phyloP scores from a whole-genome alignment of 2,888 invertebrate species.

The Drosophila neonasuta region DNA sequence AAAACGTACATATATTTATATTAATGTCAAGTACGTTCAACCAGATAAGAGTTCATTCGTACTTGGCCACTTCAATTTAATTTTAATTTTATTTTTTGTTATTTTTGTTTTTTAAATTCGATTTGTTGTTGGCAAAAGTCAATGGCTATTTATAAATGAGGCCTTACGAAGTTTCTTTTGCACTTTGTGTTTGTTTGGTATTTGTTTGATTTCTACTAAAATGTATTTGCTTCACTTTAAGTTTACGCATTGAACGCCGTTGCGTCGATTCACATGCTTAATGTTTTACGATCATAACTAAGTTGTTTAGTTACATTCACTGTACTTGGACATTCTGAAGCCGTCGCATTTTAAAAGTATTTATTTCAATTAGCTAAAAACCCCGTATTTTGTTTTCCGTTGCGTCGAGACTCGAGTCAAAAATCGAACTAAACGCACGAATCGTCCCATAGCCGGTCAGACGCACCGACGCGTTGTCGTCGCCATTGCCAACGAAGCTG shows the following conservation, averaged over 20 bases:
- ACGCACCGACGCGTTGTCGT: constrained; percentile 43
- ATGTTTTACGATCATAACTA: constrained; percentile 27
- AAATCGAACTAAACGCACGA: constrained; percentile 68
- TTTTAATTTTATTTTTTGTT: constrained; percentile 9
- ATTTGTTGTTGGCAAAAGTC: constrained; percentile 38
- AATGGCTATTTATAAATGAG: constrained; percentile 42
- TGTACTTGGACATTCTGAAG: constrained; percentile 23
- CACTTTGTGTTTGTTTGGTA: constrained; percentile 4
- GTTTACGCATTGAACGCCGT: constrained; percentile 9
- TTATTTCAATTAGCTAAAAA: constrained; percentile 33
- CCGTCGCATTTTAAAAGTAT: constrained; percentile 39
- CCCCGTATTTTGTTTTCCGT: constrained; percentile 33
- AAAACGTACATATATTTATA: constrained; percentile 21
- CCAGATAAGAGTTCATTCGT: constrained; percentile 43
- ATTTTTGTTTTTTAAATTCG: constrained; percentile 32
- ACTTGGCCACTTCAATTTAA: constrained; percentile 36
- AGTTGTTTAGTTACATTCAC: constrained; percentile 27
- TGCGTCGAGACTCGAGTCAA: constrained; percentile 64
- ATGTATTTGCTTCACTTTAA: constrained; percentile 16
- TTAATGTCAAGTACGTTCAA: constrained; percentile 47
- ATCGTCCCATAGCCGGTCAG: constrained; percentile 35
- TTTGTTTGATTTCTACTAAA: neutral
- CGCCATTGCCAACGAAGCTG: constrained; percentile 33
- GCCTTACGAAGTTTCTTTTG: constrained; percentile 7
- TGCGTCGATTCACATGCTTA: constrained; percentile 8